Conservation (phyloP, 2,888 invertebrate species). For the Eledona agricola region DNA sequence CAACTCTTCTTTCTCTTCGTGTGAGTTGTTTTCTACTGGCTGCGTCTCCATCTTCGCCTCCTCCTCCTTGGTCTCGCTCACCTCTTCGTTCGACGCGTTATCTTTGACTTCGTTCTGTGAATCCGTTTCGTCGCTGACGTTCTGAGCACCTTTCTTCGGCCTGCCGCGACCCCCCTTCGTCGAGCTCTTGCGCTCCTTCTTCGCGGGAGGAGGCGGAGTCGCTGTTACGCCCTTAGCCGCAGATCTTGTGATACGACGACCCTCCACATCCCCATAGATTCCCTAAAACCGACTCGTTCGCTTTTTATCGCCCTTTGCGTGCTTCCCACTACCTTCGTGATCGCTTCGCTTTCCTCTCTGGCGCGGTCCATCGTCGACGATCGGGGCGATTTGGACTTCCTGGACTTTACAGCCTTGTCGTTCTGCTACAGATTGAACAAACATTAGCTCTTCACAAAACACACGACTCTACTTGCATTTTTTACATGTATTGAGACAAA, state of each 20-base stretch:
- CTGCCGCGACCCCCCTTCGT: conserved; percentile 56
- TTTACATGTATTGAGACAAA: too few relatives aligned
- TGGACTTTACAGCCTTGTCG: conserved; percentile 62
- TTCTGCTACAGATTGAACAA: conserved; percentile 44
- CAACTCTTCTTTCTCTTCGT: conserved; percentile 55
- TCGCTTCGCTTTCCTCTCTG: conserved; percentile 65
- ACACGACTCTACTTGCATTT: too few relatives aligned
- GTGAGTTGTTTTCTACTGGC: conserved; percentile 53
- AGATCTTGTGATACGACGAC: conserved; percentile 67
- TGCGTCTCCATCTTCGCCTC: conserved; percentile 51
- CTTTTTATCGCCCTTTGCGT: too few relatives aligned
- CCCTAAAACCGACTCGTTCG: conserved; percentile 59
- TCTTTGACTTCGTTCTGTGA: conserved; percentile 58
- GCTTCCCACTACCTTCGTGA: conserved; percentile 65
- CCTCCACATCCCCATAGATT: conserved; percentile 65
- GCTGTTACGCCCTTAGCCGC: conserved; percentile 66
- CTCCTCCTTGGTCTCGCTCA: conserved; percentile 53
- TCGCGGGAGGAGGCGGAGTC: conserved; percentile 66
- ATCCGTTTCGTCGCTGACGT: conserved; percentile 54
- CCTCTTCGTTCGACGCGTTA: conserved; percentile 50
- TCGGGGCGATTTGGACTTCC: conserved; percentile 62
- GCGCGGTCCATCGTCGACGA: conserved; percentile 63
- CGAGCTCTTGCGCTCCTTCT: conserved; percentile 61
- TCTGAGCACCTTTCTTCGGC: conserved; percentile 52
- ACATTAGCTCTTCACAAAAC: conserved; percentile 2